phyloP scores from a whole-genome alignment of 1,140 invertebrate genomes.

The Latrodectus geometricus region DNA sequence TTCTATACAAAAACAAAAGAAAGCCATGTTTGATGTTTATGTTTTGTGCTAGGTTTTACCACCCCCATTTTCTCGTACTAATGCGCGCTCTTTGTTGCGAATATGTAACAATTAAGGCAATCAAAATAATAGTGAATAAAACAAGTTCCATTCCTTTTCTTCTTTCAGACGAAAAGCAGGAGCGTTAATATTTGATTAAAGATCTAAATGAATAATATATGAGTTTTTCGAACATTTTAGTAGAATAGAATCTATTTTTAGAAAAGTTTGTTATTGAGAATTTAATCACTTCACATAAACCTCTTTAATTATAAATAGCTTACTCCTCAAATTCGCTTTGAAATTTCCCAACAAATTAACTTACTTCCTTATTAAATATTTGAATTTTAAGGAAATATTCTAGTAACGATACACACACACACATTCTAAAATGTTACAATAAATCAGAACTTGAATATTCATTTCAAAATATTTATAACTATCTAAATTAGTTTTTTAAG shows the following conservation, averaged over 20 bases:
- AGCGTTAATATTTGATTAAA: conserved; percentile 4
- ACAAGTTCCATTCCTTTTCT: not conserved
- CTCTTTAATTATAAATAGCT: no score
- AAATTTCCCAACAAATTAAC: no score
- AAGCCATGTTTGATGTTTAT: conserved; percentile 2
- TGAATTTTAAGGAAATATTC: no score
- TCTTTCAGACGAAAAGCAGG: not conserved
- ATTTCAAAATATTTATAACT: no score
- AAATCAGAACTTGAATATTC: no score
- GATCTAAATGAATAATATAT: not conserved
- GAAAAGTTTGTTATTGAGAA: not conserved
- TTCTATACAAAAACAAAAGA: conserved; percentile 16
- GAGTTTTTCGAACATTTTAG: not conserved
- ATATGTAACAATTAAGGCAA: not conserved
- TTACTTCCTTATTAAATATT: no score
- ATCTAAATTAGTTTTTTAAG: no score
- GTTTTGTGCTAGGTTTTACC: not conserved
- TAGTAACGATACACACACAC: no score
- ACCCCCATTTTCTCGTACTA: not conserved
- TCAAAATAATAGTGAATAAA: not conserved
- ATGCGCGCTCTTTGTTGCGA: not conserved
- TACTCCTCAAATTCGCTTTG: no score
- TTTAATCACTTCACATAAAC: no score
- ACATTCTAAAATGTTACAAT: no score
- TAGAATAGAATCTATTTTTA: conserved; percentile 8